A percentile compares a stretch with the other conserved stretches of the same genome.
phyloP scores from a whole-genome alignment of 2,888 invertebrate species.

The Athripsodes cinereus region DNA sequence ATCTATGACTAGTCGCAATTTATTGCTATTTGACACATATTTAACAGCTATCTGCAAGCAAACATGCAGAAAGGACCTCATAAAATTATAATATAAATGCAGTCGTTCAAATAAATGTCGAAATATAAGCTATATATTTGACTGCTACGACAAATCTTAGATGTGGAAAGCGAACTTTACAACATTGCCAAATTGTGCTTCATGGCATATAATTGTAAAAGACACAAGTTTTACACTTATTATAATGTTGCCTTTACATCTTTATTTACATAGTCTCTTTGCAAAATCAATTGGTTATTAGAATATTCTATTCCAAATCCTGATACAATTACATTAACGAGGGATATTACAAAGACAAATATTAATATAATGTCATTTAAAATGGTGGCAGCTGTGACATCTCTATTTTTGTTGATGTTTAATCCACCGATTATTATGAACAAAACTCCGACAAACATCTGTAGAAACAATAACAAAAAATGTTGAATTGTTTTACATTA shows the following conservation, averaged over 20 bases:
- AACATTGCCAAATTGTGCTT: too few relatives aligned
- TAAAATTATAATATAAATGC: too few relatives aligned
- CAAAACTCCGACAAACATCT: constrained; percentile 76
- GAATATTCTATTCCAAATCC: constrained; percentile 80
- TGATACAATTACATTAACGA: constrained; percentile 75
- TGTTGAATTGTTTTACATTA: background rate
- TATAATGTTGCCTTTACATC: constrained; percentile 11
- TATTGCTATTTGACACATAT: too few relatives aligned
- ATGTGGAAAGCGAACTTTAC: too few relatives aligned
- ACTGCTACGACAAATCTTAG: too few relatives aligned
- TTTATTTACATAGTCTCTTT: constrained; percentile 31
- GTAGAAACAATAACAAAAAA: constrained; percentile 39
- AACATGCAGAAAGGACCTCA: too few relatives aligned
- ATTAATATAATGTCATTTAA: constrained; percentile 77
- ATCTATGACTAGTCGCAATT: too few relatives aligned
- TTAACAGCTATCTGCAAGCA: too few relatives aligned
- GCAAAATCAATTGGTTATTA: constrained; percentile 55
- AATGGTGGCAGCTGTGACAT: constrained; percentile 69
- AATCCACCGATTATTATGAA: constrained; percentile 78
- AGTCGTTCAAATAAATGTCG: too few relatives aligned
- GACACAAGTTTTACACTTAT: too few relatives aligned
- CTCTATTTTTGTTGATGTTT: constrained; percentile 69
- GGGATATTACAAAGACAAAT: constrained; percentile 74
- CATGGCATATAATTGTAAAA: too few relatives aligned
- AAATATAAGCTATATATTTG: too few relatives aligned